Conservation (phyloP, 1,140 invertebrate genomes). For the Diorhabda carinulata region DNA sequence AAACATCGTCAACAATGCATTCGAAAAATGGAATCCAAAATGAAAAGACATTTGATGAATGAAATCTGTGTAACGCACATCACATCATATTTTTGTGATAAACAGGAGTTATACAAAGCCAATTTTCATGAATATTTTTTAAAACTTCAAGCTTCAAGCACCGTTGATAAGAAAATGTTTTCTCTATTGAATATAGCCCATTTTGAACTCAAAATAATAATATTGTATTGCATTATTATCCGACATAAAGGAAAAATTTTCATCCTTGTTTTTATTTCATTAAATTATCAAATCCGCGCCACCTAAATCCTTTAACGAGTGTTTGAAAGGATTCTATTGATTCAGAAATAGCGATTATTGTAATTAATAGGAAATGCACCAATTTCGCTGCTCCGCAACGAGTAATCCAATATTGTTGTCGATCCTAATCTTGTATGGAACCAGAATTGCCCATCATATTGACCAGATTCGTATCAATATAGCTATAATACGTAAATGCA, state of each 20-base stretch:
- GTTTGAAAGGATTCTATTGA: neutral
- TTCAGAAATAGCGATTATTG: conserved; percentile 18
- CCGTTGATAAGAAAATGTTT: no score
- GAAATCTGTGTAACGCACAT: conserved; percentile 5
- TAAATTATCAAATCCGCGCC: no score
- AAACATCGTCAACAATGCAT: neutral
- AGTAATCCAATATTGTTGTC: conserved; percentile 22
- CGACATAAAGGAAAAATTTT: no score
- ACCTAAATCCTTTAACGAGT: no score
- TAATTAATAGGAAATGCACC: conserved; percentile 26
- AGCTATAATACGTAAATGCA: conserved; percentile 20
- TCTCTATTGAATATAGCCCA: no score
- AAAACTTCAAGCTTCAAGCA: no score
- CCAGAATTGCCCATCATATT: conserved; percentile 23
- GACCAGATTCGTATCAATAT: conserved; percentile 23
- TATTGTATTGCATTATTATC: no score
- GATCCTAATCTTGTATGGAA: conserved; percentile 24
- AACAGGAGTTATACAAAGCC: neutral
- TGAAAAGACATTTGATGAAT: neutral
- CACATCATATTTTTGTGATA: neutral
- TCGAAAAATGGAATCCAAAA: conserved; percentile 8
- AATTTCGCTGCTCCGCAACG: conserved; percentile 22
- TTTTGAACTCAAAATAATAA: no score
- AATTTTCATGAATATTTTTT: no score
- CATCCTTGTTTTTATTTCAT: no score